Base-by-base conservation (phyloP, 2,797 vertebrate species). In the Uromys caudimaculatus region DNA sequence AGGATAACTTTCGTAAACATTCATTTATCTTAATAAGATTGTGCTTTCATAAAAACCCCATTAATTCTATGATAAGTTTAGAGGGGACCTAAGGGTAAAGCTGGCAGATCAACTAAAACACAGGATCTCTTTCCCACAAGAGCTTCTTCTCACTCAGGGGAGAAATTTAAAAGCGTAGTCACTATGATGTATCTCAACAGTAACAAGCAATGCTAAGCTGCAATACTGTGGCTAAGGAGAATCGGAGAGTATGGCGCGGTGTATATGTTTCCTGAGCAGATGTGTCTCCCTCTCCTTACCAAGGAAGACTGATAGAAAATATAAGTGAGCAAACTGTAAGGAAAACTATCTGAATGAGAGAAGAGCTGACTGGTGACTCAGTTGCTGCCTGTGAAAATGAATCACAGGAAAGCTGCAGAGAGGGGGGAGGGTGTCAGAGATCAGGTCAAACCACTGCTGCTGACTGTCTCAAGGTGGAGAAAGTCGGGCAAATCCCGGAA, bases 1-100 rank as follows among this genome's bases (percentile, higher is more conserved):
- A 95, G 21, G 60, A 69, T 4, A 62, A n/a, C 29, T 67, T 58
- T 54, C 76, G 77, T 54, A 94, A 89, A 83, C 58, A 56, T 92
- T 92, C 24, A 75, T 96, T 95, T 97, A 44, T 96, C 77, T 95
- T 81, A 82, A 64, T 88, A 93, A 90, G 54, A 90, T 35, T 41
- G 16, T 78, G 7, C 8, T 95, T 95, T 81, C n/a, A 54, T 88
- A 50, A 89, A 95, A 96, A 38, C 2, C 1, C 75, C 82, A 84
- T 79, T 96, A 89, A 96, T 93, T 84, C 44, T 54, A 75, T 89
- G 87, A 76, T 81, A 93, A 93, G 29, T 89, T 90, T 62, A 58
- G 58, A 75, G 38, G 24, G 69, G 32, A 89, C 14, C 44, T 89
- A 84, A 84, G 44, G 32, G 6, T 73, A 96, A 89, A 71, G 38